Conservation (phyloP, 2,888 invertebrate genomes). For the Lathronympha strigana region DNA sequence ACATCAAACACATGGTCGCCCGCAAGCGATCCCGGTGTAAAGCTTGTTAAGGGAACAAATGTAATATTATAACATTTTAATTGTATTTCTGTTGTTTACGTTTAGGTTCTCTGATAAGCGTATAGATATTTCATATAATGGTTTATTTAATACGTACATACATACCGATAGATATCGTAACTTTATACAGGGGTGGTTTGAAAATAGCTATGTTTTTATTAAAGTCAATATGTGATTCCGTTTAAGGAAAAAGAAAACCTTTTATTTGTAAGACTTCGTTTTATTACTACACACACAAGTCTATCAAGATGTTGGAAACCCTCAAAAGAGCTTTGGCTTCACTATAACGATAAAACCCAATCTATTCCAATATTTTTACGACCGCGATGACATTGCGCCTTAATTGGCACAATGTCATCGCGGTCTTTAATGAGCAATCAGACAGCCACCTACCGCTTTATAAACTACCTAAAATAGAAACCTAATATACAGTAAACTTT, state of each 20-base stretch:
- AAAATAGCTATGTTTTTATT: not conserved
- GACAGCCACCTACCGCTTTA: conserved; percentile 3
- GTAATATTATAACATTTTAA: conserved; percentile 4
- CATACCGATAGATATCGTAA: not conserved
- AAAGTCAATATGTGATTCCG: not conserved
- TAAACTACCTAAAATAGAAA: not conserved
- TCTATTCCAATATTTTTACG: conserved; percentile 33
- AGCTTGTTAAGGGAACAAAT: not conserved
- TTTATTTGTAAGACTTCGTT: not conserved
- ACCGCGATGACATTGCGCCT: conserved; percentile 1
- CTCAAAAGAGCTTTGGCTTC: not conserved
- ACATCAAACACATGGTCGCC: conserved; percentile 6
- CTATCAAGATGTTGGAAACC: not conserved
- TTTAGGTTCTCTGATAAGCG: not conserved
- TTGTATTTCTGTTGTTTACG: not conserved
- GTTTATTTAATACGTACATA: no score
- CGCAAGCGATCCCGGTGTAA: not conserved
- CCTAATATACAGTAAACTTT: not conserved
- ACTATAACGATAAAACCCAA: conserved; percentile 23
- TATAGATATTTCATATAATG: not conserved
- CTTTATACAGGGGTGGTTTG: not conserved
- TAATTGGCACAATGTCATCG: no score
- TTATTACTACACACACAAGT: conserved; percentile 1
- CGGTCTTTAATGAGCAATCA: conserved; percentile 18
- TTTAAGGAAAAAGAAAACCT: conserved; percentile 1